Percentiles rank a stretch among this genome's conserved stretches.
These are phyloP conservation scores for Macrotus californicus DNA, from an alignment of 2,113 vertebrate species.

Conservation along the genomic window DNA sequence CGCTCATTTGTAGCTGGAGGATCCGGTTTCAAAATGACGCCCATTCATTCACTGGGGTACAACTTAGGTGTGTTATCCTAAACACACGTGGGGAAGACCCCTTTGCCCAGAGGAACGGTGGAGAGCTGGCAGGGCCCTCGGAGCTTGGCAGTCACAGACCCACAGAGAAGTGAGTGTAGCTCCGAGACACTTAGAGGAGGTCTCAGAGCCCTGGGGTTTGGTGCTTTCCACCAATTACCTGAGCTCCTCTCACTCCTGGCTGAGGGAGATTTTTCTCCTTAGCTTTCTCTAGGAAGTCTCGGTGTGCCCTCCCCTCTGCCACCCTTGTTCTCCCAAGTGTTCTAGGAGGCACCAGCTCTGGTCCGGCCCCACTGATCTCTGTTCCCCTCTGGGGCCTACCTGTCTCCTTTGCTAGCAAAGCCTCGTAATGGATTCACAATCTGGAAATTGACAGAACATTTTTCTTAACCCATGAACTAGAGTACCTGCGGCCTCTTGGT, in stretches of 20 bases:
- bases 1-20: not conserved
- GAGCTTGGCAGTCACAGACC: not conserved
- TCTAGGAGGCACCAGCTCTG: not conserved
- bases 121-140: not conserved
- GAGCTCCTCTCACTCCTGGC: not conserved
- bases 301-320: not conserved
- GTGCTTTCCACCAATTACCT: not conserved
- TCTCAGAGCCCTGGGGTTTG: not conserved
- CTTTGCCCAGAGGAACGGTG: not conserved
- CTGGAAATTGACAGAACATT: not conserved
- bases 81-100: not conserved
- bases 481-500: not conserved
- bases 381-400: not conserved
- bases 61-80: not conserved
- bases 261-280: not conserved
- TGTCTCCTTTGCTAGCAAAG: not conserved
- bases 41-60: not conserved
- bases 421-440: not conserved
- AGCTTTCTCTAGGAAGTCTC: not conserved
- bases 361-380: not conserved
- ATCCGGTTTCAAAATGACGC: not conserved
- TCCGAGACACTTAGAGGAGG: not conserved
- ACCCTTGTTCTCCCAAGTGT: not conserved
- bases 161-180: not conserved
- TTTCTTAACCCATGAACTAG: not conserved